A percentile compares a stretch with the other conserved stretches of the same genome.
These are phyloP conservation scores for Cryptomyrus ogoouensis DNA, from an alignment of 2,113 vertebrate genomes.

Conservation along the genomic window DNA sequence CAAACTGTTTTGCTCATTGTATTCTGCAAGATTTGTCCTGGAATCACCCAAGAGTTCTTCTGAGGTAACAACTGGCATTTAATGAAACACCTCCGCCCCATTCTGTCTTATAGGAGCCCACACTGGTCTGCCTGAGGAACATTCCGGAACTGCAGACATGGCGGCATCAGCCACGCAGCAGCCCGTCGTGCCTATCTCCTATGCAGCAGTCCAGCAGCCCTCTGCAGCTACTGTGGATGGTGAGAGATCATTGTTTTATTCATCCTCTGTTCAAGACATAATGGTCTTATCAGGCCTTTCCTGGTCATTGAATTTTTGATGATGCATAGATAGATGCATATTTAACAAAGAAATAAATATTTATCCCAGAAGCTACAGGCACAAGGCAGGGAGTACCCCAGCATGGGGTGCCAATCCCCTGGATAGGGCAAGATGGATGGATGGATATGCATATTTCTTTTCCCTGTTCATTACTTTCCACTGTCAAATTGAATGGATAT, in stretches of 20 bases:
- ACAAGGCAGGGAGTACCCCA: not conserved
- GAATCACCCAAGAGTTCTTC: not conserved
- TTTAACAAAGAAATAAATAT: not conserved
- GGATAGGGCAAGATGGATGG: not conserved
- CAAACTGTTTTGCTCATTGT: not conserved
- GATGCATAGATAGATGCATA: not conserved
- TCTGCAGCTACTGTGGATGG: conserved; percentile 84
- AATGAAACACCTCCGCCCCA: not conserved
- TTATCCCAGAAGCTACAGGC: not conserved
- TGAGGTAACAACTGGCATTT: not conserved
- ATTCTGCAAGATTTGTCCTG: not conserved
- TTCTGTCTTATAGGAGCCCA: conserved; percentile 58
- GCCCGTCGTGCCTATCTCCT: conserved; percentile 71
- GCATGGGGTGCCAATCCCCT: not conserved
- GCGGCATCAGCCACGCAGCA: conserved; percentile 84
- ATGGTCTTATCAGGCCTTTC: not conserved
- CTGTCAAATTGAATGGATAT: not conserved
- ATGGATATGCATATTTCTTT: not conserved
- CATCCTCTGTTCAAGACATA: not conserved
- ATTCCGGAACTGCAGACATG: conserved; percentile 89
- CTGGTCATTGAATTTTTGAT: not conserved
- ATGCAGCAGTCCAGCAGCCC: conserved; percentile 75
- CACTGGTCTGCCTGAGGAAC: conserved; percentile 76
- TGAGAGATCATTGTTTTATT: conserved; percentile 44
- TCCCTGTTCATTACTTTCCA: not conserved